Evolutionary conservation across 1,140 invertebrate genomes (phyloP), one percentile per base, ranked within the genome.

Genomic region (Macrobrachium rosenbergii): DNA sequence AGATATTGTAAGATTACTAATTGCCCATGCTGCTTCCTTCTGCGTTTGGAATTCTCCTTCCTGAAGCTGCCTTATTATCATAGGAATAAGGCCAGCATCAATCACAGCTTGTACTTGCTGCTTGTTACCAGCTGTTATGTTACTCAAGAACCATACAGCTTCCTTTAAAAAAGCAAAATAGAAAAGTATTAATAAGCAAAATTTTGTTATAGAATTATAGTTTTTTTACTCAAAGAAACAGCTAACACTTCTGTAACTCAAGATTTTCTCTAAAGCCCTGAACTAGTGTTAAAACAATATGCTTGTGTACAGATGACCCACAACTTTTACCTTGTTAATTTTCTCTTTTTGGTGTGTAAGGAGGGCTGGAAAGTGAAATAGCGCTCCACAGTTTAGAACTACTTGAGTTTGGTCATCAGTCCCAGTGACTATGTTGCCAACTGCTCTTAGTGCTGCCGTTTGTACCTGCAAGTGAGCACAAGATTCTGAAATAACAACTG

Each of bases 401-500:
- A 96, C 93, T 93, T 99, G 98, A 11, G 99, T 99, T 92, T 99
- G 99, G 89, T 99, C 98, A 92, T 99, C 99, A 0, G 98, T 98
- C 28, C 99, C 99, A 17, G 99, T 99, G 1, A 99, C 98, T 91
- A 99, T 99, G 93, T 99, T 99, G 43, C 99, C 99, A 19, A 99
- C 97, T 17, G 98, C 98, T 90, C 98, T 93, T 28, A 99, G 93
- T 1, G 98, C 98, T 37, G 98, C 98, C 10, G 98, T 99, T 93
- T 99, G 96, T 14, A 98, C 93, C 92, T 93, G 87, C 5, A 52
- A 52, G 10, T 52, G 7, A 52, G 6, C 52, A 12, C 8, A 52
- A 5, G 52, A 10, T 12, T 52, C 6, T 10, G 17, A 21, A 23
- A 21, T 21, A 43, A 76, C 17, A 17, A 52, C n/a, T 21, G 37